Evolutionary conservation across 2,113 vertebrate species (phyloP).

Genomic region (Tichodroma muraria): DNA sequence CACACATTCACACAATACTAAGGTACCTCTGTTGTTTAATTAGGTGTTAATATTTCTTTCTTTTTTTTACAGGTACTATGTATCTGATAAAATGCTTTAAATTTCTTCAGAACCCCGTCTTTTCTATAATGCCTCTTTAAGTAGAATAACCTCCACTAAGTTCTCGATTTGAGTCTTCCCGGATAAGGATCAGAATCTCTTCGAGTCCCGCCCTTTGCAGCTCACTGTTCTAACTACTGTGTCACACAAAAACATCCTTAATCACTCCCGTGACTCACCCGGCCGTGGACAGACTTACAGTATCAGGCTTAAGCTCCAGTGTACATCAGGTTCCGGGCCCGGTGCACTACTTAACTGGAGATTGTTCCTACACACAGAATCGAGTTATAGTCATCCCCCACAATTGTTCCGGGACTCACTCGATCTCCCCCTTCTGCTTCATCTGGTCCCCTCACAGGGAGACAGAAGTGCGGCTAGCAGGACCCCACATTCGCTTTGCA

Average conservation of each 20-base stretch:
- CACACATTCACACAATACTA: too few relatives aligned
- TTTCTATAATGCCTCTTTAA: neutral
- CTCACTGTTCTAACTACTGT: neutral
- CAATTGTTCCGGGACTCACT: neutral
- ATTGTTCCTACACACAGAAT: neutral
- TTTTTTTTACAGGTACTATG: too few relatives aligned
- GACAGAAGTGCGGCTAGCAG: neutral
- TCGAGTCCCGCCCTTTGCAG: neutral
- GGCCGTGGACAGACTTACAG: neutral
- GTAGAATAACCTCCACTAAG: neutral
- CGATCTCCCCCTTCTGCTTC: neutral
- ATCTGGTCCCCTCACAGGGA: neutral
- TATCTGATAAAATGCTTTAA: too few relatives aligned
- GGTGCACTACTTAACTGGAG: neutral
- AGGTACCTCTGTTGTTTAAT: too few relatives aligned
- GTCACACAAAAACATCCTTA: neutral
- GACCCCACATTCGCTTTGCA: neutral
- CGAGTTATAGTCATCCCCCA: neutral
- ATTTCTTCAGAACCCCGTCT: too few relatives aligned
- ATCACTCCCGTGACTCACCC: neutral
- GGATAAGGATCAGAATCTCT: neutral
- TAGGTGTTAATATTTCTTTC: too few relatives aligned
- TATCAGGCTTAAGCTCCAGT: neutral
- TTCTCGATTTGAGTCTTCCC: neutral
- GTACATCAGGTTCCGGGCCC: neutral